Base-by-base conservation (phyloP, 92 coral and sea anemone species). In the Pocillopora grandis region DNA sequence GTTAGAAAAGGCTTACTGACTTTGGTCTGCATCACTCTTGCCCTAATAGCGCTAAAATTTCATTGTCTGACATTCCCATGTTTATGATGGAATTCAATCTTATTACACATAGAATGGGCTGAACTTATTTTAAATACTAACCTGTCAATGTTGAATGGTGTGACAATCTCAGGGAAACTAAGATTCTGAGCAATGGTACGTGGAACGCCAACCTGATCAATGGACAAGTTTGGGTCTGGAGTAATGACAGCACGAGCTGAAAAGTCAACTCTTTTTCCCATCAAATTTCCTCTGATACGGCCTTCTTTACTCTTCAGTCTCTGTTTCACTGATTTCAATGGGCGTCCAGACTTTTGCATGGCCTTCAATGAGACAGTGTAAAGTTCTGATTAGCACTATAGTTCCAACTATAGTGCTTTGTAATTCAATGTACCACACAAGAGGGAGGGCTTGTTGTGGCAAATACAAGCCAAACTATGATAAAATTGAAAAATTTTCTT, bases 171-270 rank as follows among this genome's bases (percentile, higher is more conserved):
- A 10, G 99, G 99, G 71, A 97, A 97, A 62, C 98, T 94, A 42
- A 97, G 93, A 42, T 97, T 97, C 90, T 97, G 99, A 8, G 99
- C 99, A 83, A 97, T 94, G 78, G 96, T 94, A 72, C 99, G 83
- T 12, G 99, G 99, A 12, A 97, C 98, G 15, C 99, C 99, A 76
- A 97, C 99, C 89, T 97, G 99, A 79, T 97, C 99, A 84, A 97
- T 97, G 14, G 93, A 85, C 66, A 97, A 84, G 62, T 88, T 91
- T 36, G 99, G 99, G 72, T 97, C 99, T 20, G 99, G 99, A 42
- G 99, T 97, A 85, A 97, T 97, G 16, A 97, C 99, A 83, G 99
- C 99, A 81, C 99, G 97, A 14, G 99, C 98, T 33, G 99, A 97
- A 84, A 97, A 97, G 86, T 97, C 99, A 58, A 97, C 99, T 85